A percentile compares a stretch with the other conserved stretches of the same genome.
Evolutionary conservation across 2,113 vertebrate genomes (phyloP).

Genomic region (Tragelaphus strepsiceros): DNA sequence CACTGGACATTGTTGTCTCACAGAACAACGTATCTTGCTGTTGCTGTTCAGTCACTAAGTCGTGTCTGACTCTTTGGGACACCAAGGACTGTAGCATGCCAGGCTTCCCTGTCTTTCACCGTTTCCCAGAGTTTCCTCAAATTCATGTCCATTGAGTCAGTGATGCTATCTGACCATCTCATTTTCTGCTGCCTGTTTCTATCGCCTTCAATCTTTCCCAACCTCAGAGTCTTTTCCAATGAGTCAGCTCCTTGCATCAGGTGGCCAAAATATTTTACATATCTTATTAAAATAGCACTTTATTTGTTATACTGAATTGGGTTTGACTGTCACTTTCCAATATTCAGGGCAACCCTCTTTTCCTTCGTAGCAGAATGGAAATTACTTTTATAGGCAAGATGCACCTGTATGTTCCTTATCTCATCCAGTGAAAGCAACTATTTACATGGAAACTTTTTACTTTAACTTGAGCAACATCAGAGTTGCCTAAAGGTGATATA

Average conservation of each 20-base stretch:
- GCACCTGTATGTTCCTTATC: neutral
- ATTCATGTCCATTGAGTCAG: neutral
- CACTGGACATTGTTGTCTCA: neutral
- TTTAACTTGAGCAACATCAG: neutral
- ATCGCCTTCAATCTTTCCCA: neutral
- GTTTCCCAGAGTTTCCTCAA: neutral
- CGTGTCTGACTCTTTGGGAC: neutral
- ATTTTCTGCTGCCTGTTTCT: neutral
- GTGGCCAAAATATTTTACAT: neutral
- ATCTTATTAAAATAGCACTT: neutral
- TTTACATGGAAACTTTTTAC: neutral
- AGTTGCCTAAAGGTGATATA: neutral
- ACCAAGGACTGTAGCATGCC: neutral
- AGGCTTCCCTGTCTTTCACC: neutral
- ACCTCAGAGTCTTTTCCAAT: neutral
- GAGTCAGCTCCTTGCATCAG: neutral
- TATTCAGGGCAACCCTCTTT: neutral
- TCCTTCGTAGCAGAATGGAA: neutral
- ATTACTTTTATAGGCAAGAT: neutral
- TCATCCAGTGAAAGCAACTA: neutral
- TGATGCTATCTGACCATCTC: neutral
- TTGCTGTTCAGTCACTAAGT: neutral
- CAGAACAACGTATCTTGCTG: neutral
- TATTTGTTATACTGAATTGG: neutral
- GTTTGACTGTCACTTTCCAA: neutral